phyloP scores from a whole-genome alignment of 2,113 vertebrate genomes.

The Pan paniscus region DNA sequence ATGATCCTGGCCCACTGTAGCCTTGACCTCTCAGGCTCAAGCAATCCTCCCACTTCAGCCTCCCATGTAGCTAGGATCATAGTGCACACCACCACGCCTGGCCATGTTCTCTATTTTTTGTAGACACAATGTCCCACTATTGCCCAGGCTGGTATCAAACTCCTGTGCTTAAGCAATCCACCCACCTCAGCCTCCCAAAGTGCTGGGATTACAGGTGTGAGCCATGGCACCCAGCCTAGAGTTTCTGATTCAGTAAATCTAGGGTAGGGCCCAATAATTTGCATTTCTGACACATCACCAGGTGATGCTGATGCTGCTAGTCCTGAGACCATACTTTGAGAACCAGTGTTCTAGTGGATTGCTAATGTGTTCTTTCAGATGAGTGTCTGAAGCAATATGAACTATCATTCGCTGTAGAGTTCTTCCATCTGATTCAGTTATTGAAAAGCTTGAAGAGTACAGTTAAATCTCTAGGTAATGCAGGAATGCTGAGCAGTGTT shows the following conservation, averaged over 20 bases:
- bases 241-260: neutral
- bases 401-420: neutral
- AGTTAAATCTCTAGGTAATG: neutral
- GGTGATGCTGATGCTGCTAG: neutral
- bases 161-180: no score
- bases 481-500: neutral
- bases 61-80: neutral
- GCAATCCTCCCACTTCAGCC: neutral
- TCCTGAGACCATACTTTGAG: neutral
- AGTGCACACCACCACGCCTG: neutral
- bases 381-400: neutral
- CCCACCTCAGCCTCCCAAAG: no score
- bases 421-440: neutral
- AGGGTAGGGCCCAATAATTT: neutral
- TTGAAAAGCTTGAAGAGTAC: neutral
- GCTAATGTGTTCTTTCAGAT: neutral
- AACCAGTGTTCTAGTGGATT: neutral
- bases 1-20: neutral
- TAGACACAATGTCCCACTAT: no score
- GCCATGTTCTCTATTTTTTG: no score
- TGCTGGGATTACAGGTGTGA: no score
- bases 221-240: neutral
- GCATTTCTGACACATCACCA: neutral
- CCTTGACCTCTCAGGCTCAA: neutral
- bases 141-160: no score